These are phyloP conservation scores for Drosophila micromelanica DNA, from an alignment of 1,140 invertebrate species.

Conservation along the genomic window DNA sequence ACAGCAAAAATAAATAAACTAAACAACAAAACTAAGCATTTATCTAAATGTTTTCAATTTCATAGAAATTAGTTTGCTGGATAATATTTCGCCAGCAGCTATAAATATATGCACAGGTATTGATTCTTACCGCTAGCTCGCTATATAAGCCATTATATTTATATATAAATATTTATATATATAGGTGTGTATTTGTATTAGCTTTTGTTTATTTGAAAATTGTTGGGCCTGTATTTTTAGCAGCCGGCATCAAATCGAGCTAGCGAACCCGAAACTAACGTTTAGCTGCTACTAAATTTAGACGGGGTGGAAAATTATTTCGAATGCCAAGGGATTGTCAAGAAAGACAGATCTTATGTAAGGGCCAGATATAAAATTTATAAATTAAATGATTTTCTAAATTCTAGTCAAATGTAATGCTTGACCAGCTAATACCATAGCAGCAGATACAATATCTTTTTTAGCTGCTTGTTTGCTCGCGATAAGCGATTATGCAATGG, in stretches of 20 bases:
- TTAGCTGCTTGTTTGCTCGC: background rate
- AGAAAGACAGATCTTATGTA: slow-evolving; percentile 40
- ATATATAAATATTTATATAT: background rate
- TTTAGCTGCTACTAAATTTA: slow-evolving; percentile 64
- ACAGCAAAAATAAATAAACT: slow-evolving; percentile 31
- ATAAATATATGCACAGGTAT: slow-evolving; percentile 41
- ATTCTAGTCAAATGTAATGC: background rate
- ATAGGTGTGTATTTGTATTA: slow-evolving; percentile 12
- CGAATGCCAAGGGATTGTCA: slow-evolving; percentile 35
- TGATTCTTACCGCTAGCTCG: slow-evolving; percentile 16
- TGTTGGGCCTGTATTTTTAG: slow-evolving; percentile 65
- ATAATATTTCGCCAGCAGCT: slow-evolving; percentile 23
- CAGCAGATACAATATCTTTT: slow-evolving; percentile 34
- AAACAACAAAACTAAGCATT: background rate
- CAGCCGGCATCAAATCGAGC: slow-evolving; percentile 66
- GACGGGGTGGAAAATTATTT: slow-evolving; percentile 21
- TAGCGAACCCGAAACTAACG: slow-evolving; percentile 4
- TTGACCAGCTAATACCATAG: background rate
- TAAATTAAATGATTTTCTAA: background rate
- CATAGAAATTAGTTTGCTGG: slow-evolving; percentile 17
- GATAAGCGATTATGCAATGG: slow-evolving; percentile 64
- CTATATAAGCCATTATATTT: slow-evolving; percentile 4
- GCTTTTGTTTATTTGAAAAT: slow-evolving; percentile 58
- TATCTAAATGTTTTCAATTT: slow-evolving; percentile 23
- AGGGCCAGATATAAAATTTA: background rate